Evolutionary conservation across 2,888 invertebrate species (phyloP).

Genomic region (Melitaea athalia): DNA sequence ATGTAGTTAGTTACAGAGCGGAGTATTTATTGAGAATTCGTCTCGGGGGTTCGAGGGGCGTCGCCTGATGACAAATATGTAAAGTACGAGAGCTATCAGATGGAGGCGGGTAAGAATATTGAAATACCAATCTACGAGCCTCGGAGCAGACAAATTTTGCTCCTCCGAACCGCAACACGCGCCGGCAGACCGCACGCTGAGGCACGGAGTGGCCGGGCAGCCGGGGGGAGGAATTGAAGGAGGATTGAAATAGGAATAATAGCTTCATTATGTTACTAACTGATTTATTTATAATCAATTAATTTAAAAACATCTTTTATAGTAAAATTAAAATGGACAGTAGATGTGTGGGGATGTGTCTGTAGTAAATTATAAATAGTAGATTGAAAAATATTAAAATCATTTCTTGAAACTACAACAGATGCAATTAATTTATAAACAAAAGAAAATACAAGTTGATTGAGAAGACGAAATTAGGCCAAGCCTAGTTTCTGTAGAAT

Average conservation of each 20-base stretch:
- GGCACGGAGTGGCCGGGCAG: too few relatives aligned
- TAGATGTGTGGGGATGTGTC: too few relatives aligned
- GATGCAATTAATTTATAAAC: neutral
- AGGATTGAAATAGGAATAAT: too few relatives aligned
- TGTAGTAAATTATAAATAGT: neutral
- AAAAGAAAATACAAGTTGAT: too few relatives aligned
- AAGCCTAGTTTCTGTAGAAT: too few relatives aligned
- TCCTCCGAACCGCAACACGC: conserved; percentile 14
- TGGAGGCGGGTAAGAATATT: conserved; percentile 5
- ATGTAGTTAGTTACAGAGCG: neutral
- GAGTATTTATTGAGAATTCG: neutral
- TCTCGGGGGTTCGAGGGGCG: neutral
- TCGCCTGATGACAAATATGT: conserved; percentile 5
- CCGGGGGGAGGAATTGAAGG: too few relatives aligned
- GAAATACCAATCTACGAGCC: neutral
- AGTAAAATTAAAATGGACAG: too few relatives aligned
- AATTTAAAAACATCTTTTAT: too few relatives aligned
- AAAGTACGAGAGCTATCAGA: neutral
- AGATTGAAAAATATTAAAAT: neutral
- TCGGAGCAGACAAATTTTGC: conserved; percentile 2
- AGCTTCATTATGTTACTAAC: neutral
- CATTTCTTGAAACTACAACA: neutral
- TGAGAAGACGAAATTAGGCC: too few relatives aligned
- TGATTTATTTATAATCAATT: neutral
- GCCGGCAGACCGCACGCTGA: too few relatives aligned